Conservation (phyloP, 2,888 invertebrate species). For the Drosophila mimica region DNA sequence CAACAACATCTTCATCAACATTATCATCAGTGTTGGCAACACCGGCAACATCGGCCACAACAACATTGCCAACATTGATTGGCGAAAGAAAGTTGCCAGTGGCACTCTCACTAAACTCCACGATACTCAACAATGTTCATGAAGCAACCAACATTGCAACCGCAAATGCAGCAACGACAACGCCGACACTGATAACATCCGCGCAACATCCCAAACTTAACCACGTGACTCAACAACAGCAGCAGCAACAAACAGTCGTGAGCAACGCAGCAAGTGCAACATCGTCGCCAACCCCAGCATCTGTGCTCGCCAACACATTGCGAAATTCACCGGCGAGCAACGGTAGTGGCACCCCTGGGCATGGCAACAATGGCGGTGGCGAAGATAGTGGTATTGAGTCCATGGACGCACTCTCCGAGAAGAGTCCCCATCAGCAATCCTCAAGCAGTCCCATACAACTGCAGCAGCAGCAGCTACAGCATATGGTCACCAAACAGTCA, state of each 20-base stretch:
- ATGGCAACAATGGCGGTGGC: slow-evolving; percentile 86
- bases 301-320: slow-evolving; percentile 61
- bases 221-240: slow-evolving; percentile 21
- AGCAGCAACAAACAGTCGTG: slow-evolving; percentile 15
- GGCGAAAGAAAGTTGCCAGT: slow-evolving; percentile 66
- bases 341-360: slow-evolving; percentile 86
- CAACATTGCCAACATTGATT: slow-evolving; percentile 57
- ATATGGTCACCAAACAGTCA: slow-evolving; percentile 30
- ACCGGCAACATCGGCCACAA: slow-evolving; percentile 37
- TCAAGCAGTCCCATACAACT: slow-evolving; percentile 86
- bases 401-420: slow-evolving; percentile 97
- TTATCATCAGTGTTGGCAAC: slow-evolving; percentile 33
- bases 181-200: slow-evolving; percentile 8
- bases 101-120: slow-evolving; percentile 42
- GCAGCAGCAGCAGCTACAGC: slow-evolving; percentile 47
- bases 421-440: slow-evolving; percentile 94
- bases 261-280: slow-evolving; percentile 22
- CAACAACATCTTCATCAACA: slow-evolving; percentile 13
- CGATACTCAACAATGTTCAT: slow-evolving; percentile 46
- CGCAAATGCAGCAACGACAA: slow-evolving; percentile 15
- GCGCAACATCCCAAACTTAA: slow-evolving; percentile 33
- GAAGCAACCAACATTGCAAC: slow-evolving; percentile 29
- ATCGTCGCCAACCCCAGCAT: slow-evolving; percentile 54
- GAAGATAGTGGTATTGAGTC: slow-evolving; percentile 97
- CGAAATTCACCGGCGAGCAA: slow-evolving; percentile 85